Evolutionary conservation across 2,113 vertebrate genomes (phyloP), one percentile per base, ranked within the genome.

Genomic region (Mustela lutreola): DNA sequence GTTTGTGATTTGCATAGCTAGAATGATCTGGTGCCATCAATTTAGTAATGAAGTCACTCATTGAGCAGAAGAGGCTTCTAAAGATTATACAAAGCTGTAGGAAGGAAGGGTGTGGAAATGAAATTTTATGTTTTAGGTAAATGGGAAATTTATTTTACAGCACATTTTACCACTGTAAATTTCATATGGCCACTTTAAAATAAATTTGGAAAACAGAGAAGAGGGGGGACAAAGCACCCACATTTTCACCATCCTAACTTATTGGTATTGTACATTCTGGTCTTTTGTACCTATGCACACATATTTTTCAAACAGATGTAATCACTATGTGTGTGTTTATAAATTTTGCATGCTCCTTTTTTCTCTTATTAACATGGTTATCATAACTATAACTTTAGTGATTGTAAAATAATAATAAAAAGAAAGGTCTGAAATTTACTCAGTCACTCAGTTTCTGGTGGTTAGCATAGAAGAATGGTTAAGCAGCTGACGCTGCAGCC

Each of bases 41-140:
- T 96, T 97, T 94, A 94, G 92, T 96, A 97, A 98, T 96, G 96
- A 98, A 97, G 96, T 95, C 90, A 82, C 90, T 97, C 97, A 91
- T 63, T 94, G 94, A 98, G 89, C 80, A 97, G 80, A 96, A 91
- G 88, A 91, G 96, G 78, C 71, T 98, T 97, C 89, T 84, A n/a
- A 97, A 90, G 92, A 97, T 95, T 95, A 97, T 31, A 91, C 73
- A 93, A 75, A 86, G 60, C 92, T 82, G 28, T 82, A 62, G 87
- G 79, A 73, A 63, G 89, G 75, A 71, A 94, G 56, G 67, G 53
- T 62, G 21, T 53, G 42, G 60, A 97, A 95, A 83, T 71, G 58
- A 89, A 97, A 85, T 83, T 92, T 92, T 95, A 81, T 36, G 56
- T 95, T 86, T 95, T 84, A 95, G 80, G 92, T 82, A 94, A 96